Evolutionary conservation across 2,113 vertebrate genomes (phyloP).

Genomic region (Apistogramma diplotaenia): DNA sequence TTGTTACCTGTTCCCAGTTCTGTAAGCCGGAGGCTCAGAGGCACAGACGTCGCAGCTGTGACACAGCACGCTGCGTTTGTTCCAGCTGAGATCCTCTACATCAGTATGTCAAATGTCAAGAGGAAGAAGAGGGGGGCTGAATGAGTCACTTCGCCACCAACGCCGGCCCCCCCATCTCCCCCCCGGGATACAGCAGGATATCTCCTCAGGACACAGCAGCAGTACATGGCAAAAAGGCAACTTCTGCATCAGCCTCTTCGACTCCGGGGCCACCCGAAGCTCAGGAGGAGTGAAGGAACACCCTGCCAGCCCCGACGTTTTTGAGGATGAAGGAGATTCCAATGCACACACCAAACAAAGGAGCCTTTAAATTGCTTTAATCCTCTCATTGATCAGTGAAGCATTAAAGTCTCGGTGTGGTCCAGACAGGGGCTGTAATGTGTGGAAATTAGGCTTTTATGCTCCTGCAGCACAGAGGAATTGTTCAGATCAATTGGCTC

Average conservation of each 20-base stretch:
- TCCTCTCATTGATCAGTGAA: conserved; percentile 60
- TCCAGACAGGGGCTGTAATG: conserved; percentile 1
- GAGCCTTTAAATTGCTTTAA: conserved; percentile 51
- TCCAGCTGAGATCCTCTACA: conserved; percentile 55
- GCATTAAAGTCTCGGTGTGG: conserved; percentile 50
- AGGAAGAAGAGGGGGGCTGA: conserved; percentile 22
- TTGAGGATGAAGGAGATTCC: conserved; percentile 42
- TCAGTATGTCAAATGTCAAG: conserved; percentile 62
- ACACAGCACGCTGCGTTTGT: conserved; percentile 41
- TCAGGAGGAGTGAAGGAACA: conserved; percentile 8
- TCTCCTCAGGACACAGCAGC: neutral
- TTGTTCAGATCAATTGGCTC: conserved; percentile 9
- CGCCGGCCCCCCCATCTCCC: neutral
- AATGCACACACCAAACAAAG: conserved; percentile 41
- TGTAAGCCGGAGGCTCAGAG: neutral
- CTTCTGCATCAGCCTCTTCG: conserved; percentile 3
- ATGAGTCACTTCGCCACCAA: conserved; percentile 47
- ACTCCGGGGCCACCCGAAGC: neutral
- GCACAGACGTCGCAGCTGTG: conserved; percentile 39
- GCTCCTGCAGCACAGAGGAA: conserved; percentile 8
- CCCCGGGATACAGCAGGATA: conserved; percentile 11
- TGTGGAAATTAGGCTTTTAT: conserved; percentile 30
- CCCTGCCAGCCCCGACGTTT: conserved; percentile 8
- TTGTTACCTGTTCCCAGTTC: conserved; percentile 44
- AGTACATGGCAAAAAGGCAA: neutral